These are phyloP conservation scores for Bombus difficillimus DNA, from an alignment of 1,140 invertebrate species.

Conservation along the genomic window DNA sequence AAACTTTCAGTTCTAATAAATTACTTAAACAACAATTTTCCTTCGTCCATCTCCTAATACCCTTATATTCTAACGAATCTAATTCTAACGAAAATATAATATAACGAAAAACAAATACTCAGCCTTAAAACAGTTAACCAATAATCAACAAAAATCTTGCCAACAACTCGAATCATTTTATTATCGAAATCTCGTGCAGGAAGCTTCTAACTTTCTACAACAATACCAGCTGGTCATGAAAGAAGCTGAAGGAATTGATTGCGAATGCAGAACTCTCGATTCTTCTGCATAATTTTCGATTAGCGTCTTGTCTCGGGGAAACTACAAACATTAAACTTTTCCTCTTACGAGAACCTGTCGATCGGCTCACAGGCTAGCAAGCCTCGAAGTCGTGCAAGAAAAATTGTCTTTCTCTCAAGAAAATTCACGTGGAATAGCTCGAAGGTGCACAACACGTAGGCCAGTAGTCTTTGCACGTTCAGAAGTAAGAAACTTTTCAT, in stretches of 20 bases:
- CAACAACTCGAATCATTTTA: not conserved
- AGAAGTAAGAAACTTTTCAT: constrained; percentile 60
- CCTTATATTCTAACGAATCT: not conserved
- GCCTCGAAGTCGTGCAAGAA: constrained; percentile 6
- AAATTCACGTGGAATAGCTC: constrained; percentile 47
- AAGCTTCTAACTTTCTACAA: not conserved
- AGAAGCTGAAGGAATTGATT: not conserved
- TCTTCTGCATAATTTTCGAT: constrained; percentile 60
- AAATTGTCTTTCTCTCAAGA: constrained; percentile 39
- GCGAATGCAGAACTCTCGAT: not conserved
- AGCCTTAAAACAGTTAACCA: not conserved
- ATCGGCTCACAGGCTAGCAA: constrained; percentile 20
- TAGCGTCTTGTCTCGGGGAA: constrained; percentile 42
- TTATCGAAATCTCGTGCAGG: not conserved
- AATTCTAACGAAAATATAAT: too few relatives aligned
- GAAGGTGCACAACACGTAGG: constrained; percentile 5
- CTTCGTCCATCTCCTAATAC: too few relatives aligned
- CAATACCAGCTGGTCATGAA: not conserved
- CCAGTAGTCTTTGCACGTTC: constrained; percentile 47
- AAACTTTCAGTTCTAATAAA: too few relatives aligned
- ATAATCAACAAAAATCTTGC: not conserved
- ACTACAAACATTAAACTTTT: constrained; percentile 55
- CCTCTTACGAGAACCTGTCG: constrained; percentile 35
- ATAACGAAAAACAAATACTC: not conserved
- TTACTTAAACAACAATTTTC: too few relatives aligned